Conservation (phyloP, 2,888 invertebrate species). For the Heterodera filipjevi region DNA sequence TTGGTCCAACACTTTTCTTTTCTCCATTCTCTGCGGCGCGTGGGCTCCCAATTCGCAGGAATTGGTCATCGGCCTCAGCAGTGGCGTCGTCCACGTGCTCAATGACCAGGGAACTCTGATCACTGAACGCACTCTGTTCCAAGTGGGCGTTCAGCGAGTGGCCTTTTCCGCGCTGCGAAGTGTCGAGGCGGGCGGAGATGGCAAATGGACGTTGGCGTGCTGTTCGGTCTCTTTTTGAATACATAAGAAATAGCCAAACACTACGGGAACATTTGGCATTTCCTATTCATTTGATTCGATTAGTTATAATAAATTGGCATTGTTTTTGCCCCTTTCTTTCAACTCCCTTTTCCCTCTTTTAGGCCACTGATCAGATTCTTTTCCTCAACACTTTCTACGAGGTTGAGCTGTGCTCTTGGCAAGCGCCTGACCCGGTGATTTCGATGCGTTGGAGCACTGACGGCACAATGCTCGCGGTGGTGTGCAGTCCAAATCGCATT, state of each 20-base stretch:
- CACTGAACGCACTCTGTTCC: conserved; percentile 52
- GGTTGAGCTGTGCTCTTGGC: conserved; percentile 45
- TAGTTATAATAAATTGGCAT: not conserved
- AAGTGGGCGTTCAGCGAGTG: conserved; percentile 45
- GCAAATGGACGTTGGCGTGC: conserved; percentile 57
- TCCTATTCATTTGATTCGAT: no score
- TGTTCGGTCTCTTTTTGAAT: conserved; percentile 31
- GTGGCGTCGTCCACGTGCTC: conserved; percentile 57
- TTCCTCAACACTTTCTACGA: conserved; percentile 48
- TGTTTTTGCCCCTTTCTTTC: not conserved
- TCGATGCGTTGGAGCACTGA: conserved; percentile 56
- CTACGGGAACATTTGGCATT: no score
- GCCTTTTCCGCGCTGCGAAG: conserved; percentile 49
- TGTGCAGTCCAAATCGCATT: conserved; percentile 51
- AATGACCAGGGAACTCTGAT: conserved; percentile 56
- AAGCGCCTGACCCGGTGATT: conserved; percentile 44
- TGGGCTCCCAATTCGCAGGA: conserved; percentile 98
- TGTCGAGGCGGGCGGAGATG: conserved; percentile 26
- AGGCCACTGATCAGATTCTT: conserved; percentile 43
- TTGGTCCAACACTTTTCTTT: conserved; percentile 89
- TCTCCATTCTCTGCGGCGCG: conserved; percentile 90
- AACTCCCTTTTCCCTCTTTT: conserved; percentile 11
- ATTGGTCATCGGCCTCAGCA: conserved; percentile 62
- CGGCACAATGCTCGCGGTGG: conserved; percentile 56
- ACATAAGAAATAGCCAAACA: not conserved